phyloP scores from a whole-genome alignment of 2,888 invertebrate species.

The Dusona sp. region DNA sequence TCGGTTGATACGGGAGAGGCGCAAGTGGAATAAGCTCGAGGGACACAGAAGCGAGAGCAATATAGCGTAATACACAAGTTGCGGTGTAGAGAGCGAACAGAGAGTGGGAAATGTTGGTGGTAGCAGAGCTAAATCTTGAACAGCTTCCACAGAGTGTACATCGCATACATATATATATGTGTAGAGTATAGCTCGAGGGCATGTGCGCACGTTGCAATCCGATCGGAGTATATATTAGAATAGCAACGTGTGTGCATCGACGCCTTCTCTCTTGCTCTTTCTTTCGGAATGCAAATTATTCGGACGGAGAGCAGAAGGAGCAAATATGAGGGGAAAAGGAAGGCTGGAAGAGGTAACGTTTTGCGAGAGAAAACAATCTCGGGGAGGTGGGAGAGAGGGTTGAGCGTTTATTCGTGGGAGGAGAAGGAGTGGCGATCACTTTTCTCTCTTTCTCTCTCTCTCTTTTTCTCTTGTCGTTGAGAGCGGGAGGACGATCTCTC shows the following conservation, averaged over 20 bases:
- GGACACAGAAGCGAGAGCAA: constrained; percentile 65
- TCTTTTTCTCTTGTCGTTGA: neutral
- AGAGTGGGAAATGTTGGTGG: constrained; percentile 53
- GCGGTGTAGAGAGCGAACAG: constrained; percentile 43
- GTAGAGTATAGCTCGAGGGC: constrained; percentile 31
- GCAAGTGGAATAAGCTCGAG: constrained; percentile 65
- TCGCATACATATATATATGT: neutral
- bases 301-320: constrained; percentile 60
- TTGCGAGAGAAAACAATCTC: constrained; percentile 71
- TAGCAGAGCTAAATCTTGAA: constrained; percentile 60
- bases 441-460: constrained; percentile 10
- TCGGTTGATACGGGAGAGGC: constrained; percentile 64
- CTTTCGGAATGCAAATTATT: constrained; percentile 71
- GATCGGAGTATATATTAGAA: constrained; percentile 54
- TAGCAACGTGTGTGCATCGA: constrained; percentile 51
- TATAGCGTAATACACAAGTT: constrained; percentile 43
- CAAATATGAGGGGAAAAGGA: constrained; percentile 29
- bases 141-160: constrained; percentile 57
- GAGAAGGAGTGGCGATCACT: constrained; percentile 49
- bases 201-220: constrained; percentile 39
- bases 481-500: constrained; percentile 60
- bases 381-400: constrained; percentile 69
- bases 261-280: constrained; percentile 11
- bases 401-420: constrained; percentile 48
- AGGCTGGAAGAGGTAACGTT: constrained; percentile 15